These are phyloP conservation scores for Anolis sagrei DNA, from an alignment of 2,113 vertebrate genomes.

Conservation along the genomic window DNA sequence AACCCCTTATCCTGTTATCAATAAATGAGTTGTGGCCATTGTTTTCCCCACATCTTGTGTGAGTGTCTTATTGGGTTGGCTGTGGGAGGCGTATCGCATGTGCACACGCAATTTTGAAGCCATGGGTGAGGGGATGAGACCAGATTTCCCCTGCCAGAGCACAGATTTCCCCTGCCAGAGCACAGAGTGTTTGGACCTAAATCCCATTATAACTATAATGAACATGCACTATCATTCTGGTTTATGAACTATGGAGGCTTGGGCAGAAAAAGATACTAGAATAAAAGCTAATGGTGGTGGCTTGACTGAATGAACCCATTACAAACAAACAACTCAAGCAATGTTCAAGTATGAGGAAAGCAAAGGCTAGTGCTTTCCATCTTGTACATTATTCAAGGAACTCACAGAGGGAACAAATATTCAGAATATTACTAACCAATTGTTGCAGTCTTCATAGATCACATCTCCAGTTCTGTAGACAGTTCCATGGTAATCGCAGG, in stretches of 20 bases:
- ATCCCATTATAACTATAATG: background rate
- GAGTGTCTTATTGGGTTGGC: no score
- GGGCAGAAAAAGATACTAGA: background rate
- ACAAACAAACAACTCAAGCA: background rate
- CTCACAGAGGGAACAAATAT: background rate
- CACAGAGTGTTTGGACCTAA: background rate
- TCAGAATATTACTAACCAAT: conserved; percentile 81
- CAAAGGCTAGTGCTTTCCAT: background rate
- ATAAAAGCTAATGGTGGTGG: background rate
- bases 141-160: no score
- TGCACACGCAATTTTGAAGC: no score
- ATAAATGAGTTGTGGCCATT: no score
- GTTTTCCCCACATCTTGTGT: no score
- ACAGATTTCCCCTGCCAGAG: background rate
- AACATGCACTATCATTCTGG: background rate
- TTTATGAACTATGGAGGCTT: background rate
- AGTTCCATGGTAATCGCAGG: conserved; percentile 90
- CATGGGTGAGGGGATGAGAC: no score
- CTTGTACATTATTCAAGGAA: background rate
- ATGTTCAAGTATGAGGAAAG: background rate
- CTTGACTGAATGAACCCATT: background rate
- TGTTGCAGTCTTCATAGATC: conserved; percentile 92
- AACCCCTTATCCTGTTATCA: no score
- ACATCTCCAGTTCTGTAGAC: conserved; percentile 83
- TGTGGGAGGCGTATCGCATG: no score